phyloP scores from a whole-genome alignment of 2,888 invertebrate species.

The Philereme vetulata region DNA sequence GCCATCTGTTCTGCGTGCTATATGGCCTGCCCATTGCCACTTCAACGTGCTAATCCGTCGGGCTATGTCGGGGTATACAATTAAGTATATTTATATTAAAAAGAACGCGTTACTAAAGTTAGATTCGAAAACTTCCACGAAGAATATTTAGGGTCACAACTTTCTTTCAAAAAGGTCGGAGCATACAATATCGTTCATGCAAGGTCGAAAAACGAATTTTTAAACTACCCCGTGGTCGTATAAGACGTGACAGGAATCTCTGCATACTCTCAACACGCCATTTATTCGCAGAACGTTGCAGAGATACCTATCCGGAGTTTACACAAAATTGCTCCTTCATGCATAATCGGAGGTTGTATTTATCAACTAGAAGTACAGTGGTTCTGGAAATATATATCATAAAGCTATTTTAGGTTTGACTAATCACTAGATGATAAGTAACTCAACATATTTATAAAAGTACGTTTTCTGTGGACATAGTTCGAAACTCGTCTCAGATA shows the following conservation, averaged over 20 bases:
- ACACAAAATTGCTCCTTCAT: slow-evolving; percentile 69
- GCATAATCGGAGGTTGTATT: slow-evolving; percentile 67
- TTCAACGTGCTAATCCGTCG: no score
- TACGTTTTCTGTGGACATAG: slow-evolving; percentile 54
- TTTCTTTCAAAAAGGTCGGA: slow-evolving; percentile 33
- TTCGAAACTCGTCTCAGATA: slow-evolving; percentile 55
- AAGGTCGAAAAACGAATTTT: slow-evolving; percentile 57
- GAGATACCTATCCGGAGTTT: slow-evolving; percentile 56
- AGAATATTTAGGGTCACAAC: slow-evolving; percentile 32
- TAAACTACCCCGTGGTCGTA: slow-evolving; percentile 60
- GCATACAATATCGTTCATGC: slow-evolving; percentile 37
- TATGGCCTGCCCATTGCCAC: no score
- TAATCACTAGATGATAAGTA: no score
- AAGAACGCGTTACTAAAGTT: slow-evolving; percentile 17
- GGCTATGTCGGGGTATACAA: no score
- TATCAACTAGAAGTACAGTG: background rate
- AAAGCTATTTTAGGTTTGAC: no score
- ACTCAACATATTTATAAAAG: no score
- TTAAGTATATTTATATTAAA: slow-evolving; percentile 8
- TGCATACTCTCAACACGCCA: slow-evolving; percentile 49
- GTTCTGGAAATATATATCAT: no score
- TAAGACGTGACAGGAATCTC: slow-evolving; percentile 67
- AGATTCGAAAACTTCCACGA: slow-evolving; percentile 25
- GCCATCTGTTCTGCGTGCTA: no score
- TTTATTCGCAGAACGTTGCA: slow-evolving; percentile 41